Evolutionary conservation across 2,113 vertebrate genomes (phyloP), one percentile per base, ranked within the genome.

Genomic region (Cyanistes caeruleus): DNA sequence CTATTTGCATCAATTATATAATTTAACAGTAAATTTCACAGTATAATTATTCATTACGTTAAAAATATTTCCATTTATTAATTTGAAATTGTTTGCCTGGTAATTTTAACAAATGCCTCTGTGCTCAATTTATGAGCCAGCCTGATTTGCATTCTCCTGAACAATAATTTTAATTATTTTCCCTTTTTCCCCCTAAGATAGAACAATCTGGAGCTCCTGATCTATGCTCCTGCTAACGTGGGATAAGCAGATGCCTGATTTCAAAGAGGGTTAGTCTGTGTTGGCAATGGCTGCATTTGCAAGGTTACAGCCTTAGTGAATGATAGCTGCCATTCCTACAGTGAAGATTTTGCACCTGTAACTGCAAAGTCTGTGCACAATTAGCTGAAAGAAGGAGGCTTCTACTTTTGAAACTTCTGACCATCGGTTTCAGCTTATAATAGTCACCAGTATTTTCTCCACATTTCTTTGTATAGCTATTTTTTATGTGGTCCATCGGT

Each of bases 111-210:
- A 92, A 95, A 94, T 27, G 14, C 3, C 13, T 20, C 64, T 37
- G 28, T 82, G 49, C n/a, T 91, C 21, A 82, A 94, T 93, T 95
- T 75, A 75, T 58, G 14, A 96, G 28, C 39, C 22, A 89, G 6
- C 4, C 58, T 87, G 41, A 91, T 91, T 78, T 95, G 28, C 48
- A 78, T 92, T 95, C 65, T 84, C 35, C 75, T 84, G 69, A 94
- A 78, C 22, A 92, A 55, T 64, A 75, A 68, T 74, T 94, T 53
- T 84, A 82, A 76, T 89, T 95, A 60, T 94, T 94, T 92, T 73
- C 22, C 27, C 14, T 78, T 93, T 93, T 90, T 78, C 4, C 58
- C 62, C 73, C 48, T 11, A 62, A 88, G 90, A 70, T 41, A 87
- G 53, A 95, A 43, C 7, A 95, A 84, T 84, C 69, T 68, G 52